Evolutionary conservation across 2,888 invertebrate genomes (phyloP).

Genomic region (Adelphocoris suturalis): DNA sequence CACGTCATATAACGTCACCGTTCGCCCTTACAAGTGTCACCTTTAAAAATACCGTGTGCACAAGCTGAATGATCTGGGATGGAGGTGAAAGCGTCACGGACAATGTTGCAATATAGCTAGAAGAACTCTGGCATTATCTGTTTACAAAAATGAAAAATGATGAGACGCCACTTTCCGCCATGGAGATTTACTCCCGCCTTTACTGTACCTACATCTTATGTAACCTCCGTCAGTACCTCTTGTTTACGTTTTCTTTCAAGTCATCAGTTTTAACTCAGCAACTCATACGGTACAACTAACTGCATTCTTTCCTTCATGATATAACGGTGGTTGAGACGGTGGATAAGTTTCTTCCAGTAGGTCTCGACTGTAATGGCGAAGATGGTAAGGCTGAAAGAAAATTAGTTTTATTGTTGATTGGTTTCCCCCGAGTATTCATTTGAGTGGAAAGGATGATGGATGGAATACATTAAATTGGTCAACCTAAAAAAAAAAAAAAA

Average conservation of each 20-base stretch:
- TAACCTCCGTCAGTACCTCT: not conserved
- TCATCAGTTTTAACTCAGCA: not conserved
- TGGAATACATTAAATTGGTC: no score
- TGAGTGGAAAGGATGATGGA: no score
- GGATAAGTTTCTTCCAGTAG: no score
- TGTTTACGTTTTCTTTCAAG: not conserved
- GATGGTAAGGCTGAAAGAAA: no score
- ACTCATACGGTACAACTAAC: not conserved
- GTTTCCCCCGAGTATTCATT: no score
- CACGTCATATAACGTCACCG: not conserved
- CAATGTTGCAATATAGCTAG: conserved; percentile 9
- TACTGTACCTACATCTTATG: conserved; percentile 7
- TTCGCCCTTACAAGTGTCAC: conserved; percentile 5
- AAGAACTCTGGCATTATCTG: conserved; percentile 31
- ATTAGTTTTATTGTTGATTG: no score
- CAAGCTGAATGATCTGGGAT: conserved; percentile 6
- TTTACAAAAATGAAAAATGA: conserved; percentile 35
- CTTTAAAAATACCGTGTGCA: not conserved
- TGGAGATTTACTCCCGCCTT: not conserved
- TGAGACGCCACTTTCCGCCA: conserved; percentile 29
- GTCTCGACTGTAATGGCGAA: no score
- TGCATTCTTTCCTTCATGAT: no score
- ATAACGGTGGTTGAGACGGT: no score
- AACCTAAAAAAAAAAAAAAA: no score
- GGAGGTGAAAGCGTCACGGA: not conserved